Evolutionary conservation across 1,140 invertebrate genomes (phyloP).

Genomic region (Hyposmocoma kahamanoa): DNA sequence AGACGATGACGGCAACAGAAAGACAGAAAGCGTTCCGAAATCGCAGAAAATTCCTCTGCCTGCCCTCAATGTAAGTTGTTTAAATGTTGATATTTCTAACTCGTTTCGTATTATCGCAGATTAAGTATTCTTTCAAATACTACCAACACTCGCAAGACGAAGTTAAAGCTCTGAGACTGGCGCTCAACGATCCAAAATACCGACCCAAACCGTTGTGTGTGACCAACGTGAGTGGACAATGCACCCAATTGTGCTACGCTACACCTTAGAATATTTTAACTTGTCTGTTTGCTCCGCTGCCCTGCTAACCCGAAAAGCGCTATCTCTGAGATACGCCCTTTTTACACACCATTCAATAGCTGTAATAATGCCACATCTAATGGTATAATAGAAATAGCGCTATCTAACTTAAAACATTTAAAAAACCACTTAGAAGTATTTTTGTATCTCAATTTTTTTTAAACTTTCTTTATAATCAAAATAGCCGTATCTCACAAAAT

Average conservation of each 20-base stretch:
- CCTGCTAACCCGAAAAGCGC: too few species aligned
- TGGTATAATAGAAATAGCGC: too few species aligned
- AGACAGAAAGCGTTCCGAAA: slow-evolving; percentile 72
- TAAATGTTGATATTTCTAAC: slow-evolving; percentile 16
- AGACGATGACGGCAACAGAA: slow-evolving; percentile 76
- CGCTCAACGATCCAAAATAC: slow-evolving; percentile 75
- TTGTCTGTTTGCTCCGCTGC: too few species aligned
- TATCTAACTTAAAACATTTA: too few species aligned
- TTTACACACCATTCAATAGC: too few species aligned
- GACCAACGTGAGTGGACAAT: slow-evolving; percentile 77
- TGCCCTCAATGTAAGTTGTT: slow-evolving; percentile 80
- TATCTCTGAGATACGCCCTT: too few species aligned
- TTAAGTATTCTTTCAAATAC: slow-evolving; percentile 77
- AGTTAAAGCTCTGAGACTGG: slow-evolving; percentile 69
- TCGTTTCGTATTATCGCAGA: slow-evolving; percentile 60
- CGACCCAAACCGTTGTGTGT: slow-evolving; percentile 76
- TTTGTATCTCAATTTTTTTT: too few species aligned
- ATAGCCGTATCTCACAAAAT: too few species aligned
- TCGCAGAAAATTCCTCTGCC: slow-evolving; percentile 78
- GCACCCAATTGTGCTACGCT: not conserved
- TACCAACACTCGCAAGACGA: slow-evolving; percentile 75
- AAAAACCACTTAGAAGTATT: too few species aligned
- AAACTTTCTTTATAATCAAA: too few species aligned
- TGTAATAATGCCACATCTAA: too few species aligned
- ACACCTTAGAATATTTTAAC: too few species aligned